Conservation (phyloP, 2,113 vertebrate genomes). For the Peromyscus polionotus region DNA sequence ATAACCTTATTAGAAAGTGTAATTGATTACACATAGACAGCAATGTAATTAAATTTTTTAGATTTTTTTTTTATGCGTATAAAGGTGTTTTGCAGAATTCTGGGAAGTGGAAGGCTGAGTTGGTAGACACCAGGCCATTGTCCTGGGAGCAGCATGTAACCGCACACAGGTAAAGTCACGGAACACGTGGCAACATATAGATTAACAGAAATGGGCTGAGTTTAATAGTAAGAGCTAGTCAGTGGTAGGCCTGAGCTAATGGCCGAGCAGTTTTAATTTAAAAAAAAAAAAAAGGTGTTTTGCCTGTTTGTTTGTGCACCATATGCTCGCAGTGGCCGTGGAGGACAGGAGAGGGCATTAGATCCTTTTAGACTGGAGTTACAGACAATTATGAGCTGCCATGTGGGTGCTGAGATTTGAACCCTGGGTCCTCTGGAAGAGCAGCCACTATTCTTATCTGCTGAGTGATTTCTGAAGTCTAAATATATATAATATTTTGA, state of each 20-base stretch:
- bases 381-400: neutral
- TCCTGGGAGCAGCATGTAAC: too few relatives aligned
- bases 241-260: too few relatives aligned
- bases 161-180: too few relatives aligned
- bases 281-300: too few relatives aligned
- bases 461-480: neutral
- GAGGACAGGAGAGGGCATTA: neutral
- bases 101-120: too few relatives aligned
- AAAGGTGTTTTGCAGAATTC: neutral
- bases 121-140: too few relatives aligned
- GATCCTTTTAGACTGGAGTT: neutral
- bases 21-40: neutral
- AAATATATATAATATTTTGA: neutral
- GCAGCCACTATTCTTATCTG: neutral
- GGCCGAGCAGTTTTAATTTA: too few relatives aligned
- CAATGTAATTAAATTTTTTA: neutral
- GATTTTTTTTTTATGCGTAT: neutral
- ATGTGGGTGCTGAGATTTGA: neutral
- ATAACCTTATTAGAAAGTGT: neutral
- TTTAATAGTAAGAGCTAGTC: too few relatives aligned
- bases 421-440: neutral
- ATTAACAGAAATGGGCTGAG: too few relatives aligned
- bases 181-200: too few relatives aligned
- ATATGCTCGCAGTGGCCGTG: neutral
- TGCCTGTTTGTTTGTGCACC: neutral